Percentiles rank a stretch among this genome's conserved stretches.
Conservation (phyloP, 2,113 vertebrate genomes). For the human region GRCh38 chr20:61737001-61737500, state of each 20-base stretch:
- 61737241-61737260: background rate
- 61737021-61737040: too few species aligned
- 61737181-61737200: background rate
- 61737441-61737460: accelerated
- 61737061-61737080: background rate
- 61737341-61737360: background rate
- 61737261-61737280: background rate
- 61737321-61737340: too few species aligned
- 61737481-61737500: background rate
- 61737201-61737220: accelerated
- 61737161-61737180: background rate
- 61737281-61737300: background rate
- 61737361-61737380: background rate
- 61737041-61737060: too few species aligned
- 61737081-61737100: background rate
- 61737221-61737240: background rate
- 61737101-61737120: too few species aligned
- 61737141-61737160: background rate
- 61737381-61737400: background rate
- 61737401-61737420: background rate
- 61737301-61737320: background rate
- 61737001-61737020: accelerated
- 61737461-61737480: background rate
- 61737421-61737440: background rate
- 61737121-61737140: background rate